These are phyloP conservation scores for Anorthoa munda DNA, from an alignment of 2,888 invertebrate genomes.

Conservation along the genomic window DNA sequence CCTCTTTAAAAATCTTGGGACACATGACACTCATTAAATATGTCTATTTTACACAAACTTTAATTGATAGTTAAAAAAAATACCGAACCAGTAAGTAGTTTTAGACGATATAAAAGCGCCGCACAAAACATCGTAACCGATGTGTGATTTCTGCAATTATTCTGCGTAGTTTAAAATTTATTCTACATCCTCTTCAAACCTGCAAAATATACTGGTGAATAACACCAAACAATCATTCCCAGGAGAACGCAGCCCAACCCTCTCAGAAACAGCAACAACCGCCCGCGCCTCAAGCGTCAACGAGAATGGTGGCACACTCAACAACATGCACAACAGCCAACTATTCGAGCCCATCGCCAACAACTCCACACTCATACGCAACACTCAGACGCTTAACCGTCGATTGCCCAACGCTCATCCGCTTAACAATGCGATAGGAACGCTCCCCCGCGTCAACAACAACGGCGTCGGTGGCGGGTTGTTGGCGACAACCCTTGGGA, in stretches of 20 bases:
- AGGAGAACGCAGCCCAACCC: constrained; percentile 95
- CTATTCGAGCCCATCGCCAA: constrained; percentile 78
- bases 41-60: not conserved
- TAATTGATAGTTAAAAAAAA: not conserved
- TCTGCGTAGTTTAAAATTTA: not conserved
- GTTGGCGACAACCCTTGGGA: constrained; percentile 85
- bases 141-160: not conserved
- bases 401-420: constrained; percentile 82
- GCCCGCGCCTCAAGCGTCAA: constrained; percentile 94
- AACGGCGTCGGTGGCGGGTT: constrained; percentile 80
- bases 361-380: constrained; percentile 80
- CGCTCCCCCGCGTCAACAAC: constrained; percentile 86
- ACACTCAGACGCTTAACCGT: constrained; percentile 87
- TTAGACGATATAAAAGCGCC: not conserved
- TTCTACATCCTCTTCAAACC: not conserved
- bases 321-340: constrained; percentile 77
- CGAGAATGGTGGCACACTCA: constrained; percentile 83
- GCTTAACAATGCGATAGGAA: constrained; percentile 86
- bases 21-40: not conserved
- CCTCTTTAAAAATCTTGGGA: not conserved
- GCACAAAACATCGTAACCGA: not conserved
- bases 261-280: constrained; percentile 96
- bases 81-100: not conserved
- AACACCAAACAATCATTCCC: constrained; percentile 39
- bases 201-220: not conserved